Base-by-base conservation (phyloP, 2,888 invertebrate genomes). In the Philereme transversata region DNA sequence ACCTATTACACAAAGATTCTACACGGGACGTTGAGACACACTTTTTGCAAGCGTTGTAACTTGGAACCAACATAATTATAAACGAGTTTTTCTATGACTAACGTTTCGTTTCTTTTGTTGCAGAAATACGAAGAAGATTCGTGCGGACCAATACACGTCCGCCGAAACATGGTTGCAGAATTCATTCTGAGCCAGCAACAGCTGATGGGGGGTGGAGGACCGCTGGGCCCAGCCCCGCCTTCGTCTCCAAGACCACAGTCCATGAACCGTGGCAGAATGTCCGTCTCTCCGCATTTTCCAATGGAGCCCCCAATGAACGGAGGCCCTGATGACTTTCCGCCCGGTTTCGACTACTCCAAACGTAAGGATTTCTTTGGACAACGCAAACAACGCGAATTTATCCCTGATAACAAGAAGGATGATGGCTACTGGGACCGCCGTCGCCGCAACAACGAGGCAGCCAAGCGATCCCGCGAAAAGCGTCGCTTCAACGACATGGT, bases 401-500 rank as follows among this genome's bases (percentile, higher is more conserved):
- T 98, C 67, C 99, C 99, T 0, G 99, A 99, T 83, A 97, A 95
- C 88, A 98, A 98, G 85, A 99, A 99, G 84, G 99, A 99, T 80
- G 98, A 98, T 77, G 97, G 97, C 79, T 99, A 99, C 88, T 99
- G 99, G 99, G 98, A 99, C 86, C 95, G 99, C 60, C 94, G 99
- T 60, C 94, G 99, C 67, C 95, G 99, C 62, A 99, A 99, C 90
- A 99, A 99, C 87, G 99, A 99, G 86, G 99, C 99, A 0, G 99
- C 99, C 60, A 98, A 99, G 83, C 93, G 98, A 48, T 98, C 98
- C 5, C 95, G 99, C n/a, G 99, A 99, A 86, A 99, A 99, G 86
- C 94, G 99, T 46, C 95, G 99, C 50, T 96, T 97, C 91, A 98
- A 99, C 83, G 99, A 99, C 87, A 97, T 99, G 97, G 97, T 98